phyloP scores from a whole-genome alignment of 2,888 invertebrate species.

The Plusia festucae region DNA sequence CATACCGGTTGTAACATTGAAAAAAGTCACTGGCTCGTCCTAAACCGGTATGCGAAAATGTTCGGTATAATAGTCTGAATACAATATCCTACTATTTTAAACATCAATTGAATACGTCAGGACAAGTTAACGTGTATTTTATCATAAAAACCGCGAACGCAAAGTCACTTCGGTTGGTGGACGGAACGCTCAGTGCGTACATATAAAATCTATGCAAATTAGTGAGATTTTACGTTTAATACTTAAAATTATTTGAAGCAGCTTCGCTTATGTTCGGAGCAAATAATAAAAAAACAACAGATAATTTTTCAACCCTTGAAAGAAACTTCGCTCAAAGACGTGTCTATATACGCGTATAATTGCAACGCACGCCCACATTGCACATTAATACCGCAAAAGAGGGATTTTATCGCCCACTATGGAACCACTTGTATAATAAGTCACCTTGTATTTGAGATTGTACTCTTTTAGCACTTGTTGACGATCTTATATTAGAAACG shows the following conservation, averaged over 20 bases:
- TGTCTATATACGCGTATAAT: no score
- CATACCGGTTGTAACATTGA: background rate
- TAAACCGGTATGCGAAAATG: background rate
- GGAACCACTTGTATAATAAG: no score
- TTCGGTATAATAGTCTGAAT: background rate
- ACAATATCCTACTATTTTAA: background rate
- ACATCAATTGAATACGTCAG: background rate
- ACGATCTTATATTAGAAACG: no score
- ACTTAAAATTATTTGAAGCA: background rate
- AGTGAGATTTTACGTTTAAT: background rate
- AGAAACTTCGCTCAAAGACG: no score
- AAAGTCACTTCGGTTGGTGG: background rate
- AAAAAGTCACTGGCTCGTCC: background rate
- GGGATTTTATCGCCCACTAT: no score
- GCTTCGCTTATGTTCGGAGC: no score
- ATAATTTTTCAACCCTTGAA: no score
- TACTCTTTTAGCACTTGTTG: no score
- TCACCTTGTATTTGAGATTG: no score
- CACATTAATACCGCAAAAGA: no score
- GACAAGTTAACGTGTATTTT: background rate
- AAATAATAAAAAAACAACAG: no score
- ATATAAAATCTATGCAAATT: background rate
- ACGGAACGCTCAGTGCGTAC: background rate
- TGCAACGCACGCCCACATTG: no score
- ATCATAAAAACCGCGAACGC: background rate